Percentiles rank a stretch among this genome's conserved stretches.
phyloP scores from a whole-genome alignment of 2,113 vertebrate species.

The Rhizomys pruinosus region DNA sequence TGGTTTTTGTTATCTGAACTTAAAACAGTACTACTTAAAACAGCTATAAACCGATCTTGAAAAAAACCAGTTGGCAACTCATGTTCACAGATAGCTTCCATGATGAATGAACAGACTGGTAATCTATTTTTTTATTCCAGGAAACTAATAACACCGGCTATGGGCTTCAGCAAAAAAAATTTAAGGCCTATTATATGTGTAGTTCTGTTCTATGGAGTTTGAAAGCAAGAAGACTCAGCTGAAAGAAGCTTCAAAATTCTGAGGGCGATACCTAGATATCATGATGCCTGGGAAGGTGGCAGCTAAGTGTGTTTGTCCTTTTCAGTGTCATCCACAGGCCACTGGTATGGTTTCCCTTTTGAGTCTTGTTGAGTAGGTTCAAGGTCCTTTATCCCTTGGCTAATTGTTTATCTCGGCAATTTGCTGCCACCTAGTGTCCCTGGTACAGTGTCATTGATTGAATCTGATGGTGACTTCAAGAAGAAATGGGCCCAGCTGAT shows the following conservation, averaged over 20 bases:
- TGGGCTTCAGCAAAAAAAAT: background rate
- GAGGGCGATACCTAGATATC: background rate
- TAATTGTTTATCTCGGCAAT: conserved; percentile 63
- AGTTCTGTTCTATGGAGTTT: background rate
- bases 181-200: background rate
- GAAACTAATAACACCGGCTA: background rate
- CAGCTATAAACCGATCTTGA: background rate
- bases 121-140: background rate
- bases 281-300: background rate
- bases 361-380: background rate
- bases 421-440: conserved; percentile 76
- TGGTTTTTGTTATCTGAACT: conserved; percentile 22
- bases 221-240: background rate
- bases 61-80: background rate
- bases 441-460: background rate
- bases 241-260: background rate
- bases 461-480: background rate
- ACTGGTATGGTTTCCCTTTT: background rate
- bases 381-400: background rate
- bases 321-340: background rate
- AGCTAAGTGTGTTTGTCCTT: background rate
- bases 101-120: background rate
- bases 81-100: background rate
- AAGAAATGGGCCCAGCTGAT: background rate
- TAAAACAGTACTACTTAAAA: conserved; percentile 11